Conservation (phyloP, 2,113 vertebrate species). For the Xenotilapia longispinis region DNA sequence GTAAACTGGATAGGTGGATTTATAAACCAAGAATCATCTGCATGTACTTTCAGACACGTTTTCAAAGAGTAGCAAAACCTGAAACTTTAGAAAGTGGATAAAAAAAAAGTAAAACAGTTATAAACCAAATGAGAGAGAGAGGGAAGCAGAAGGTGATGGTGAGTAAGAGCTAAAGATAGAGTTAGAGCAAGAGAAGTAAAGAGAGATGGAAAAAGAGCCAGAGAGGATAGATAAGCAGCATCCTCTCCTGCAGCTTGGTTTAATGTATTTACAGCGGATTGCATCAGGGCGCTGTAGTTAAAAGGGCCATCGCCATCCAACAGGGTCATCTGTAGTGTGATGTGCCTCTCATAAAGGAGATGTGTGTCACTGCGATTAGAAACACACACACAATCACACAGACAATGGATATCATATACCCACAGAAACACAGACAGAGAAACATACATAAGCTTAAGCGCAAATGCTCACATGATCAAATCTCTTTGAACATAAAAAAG, state of each 20-base stretch:
- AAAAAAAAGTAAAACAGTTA: not conserved
- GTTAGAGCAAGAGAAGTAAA: not conserved
- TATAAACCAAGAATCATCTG: not conserved
- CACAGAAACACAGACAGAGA: not conserved
- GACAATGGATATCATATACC: not conserved
- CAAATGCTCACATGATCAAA: not conserved
- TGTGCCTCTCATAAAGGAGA: slow-evolving; percentile 24
- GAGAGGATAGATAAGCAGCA: slow-evolving; percentile 44
- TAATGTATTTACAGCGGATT: slow-evolving; percentile 61
- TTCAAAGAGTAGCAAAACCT: not conserved
- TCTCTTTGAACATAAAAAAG: not conserved
- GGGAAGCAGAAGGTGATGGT: not conserved
- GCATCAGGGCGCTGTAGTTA: slow-evolving; percentile 50
- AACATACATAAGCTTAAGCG: not conserved
- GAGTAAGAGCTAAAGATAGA: not conserved
- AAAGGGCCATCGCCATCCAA: slow-evolving; percentile 42
- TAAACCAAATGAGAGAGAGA: not conserved
- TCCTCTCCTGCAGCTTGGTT: slow-evolving; percentile 45
- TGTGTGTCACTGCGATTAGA: slow-evolving; percentile 10
- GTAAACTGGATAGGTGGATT: not conserved
- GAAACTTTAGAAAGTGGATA: slow-evolving; percentile 6
- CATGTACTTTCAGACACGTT: slow-evolving; percentile 9
- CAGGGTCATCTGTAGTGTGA: slow-evolving; percentile 58
- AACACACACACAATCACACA: not conserved
- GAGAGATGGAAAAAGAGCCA: not conserved